Evolutionary conservation across 2,888 invertebrate genomes (phyloP), one percentile per base, ranked within the genome.

Genomic region (Melinaea marsaeus): DNA sequence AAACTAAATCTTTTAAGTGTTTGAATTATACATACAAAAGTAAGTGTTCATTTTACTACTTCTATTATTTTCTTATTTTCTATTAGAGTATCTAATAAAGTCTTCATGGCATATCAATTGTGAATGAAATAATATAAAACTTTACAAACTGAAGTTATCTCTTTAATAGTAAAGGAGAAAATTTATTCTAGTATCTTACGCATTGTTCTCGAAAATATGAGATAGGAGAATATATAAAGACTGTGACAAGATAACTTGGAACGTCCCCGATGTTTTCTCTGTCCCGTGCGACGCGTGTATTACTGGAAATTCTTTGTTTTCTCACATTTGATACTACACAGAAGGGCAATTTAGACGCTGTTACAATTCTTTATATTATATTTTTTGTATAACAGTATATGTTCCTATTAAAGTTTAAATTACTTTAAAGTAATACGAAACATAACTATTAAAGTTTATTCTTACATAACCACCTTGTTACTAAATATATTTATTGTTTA

Each of bases 211-310:
- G 79, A 81, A 84, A 86, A 85, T 84, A 83, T 83, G 75, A 76
- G 79, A 75, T 77, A 80, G 79, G 80, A 74, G 77, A 80, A 77
- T 75, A 80, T 79, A 79, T 79, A 78, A 83, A 81, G 79, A 78
- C 78, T 79, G 79, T 81, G 86, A 85, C 86, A 85, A 87, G 88
- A 87, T 87, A 88, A 80, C 80, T 74, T 76, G 74, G 81, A 78
- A 77, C 77, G 78, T 77, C 78, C 75, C 78, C 79, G 80, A 82
- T 79, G 79, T 78, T 84, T 83, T 81, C 80, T 80, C 71, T 74
- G 75, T 74, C 76, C 76, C 72, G 76, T 77, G 76, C 74, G 63
- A 73, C 72, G 76, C 75, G 75, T 80, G 80, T 83, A 83, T 84
- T 83, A 83, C 80, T 72, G 58, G 71, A 77, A 78, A 80, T 82